Conservation (phyloP, 1,140 invertebrate species). For the Hypothenemus hampei region DNA sequence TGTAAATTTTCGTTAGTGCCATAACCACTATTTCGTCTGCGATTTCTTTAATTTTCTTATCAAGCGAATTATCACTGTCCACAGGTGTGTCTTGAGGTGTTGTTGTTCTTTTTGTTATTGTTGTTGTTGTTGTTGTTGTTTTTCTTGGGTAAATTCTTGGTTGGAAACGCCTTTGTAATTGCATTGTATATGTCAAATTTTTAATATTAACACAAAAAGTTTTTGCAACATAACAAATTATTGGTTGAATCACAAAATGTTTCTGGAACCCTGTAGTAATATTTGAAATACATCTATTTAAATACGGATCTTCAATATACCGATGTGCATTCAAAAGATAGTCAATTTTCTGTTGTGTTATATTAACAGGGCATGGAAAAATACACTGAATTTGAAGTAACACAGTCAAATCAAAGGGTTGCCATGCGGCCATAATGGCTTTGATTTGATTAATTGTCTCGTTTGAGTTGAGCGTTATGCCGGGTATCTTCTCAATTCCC, state of each 20-base stretch:
- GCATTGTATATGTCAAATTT: no score
- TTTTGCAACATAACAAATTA: conserved; percentile 93
- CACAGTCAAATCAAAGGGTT: conserved; percentile 76
- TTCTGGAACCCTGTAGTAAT: conserved; percentile 51
- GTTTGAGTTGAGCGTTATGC: conserved; percentile 69
- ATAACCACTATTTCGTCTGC: conserved; percentile 70
- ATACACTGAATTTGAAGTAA: conserved; percentile 75
- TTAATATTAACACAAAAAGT: conserved; percentile 86
- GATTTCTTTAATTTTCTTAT: conserved; percentile 12
- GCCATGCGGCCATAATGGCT: conserved; percentile 81
- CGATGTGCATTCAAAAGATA: conserved; percentile 46
- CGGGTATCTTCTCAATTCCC: conserved; percentile 67
- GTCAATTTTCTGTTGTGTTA: conserved; percentile 69
- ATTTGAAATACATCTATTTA: conserved; percentile 33
- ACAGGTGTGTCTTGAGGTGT: conserved; percentile 36
- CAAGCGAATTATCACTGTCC: conserved; percentile 29
- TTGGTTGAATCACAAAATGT: conserved; percentile 66
- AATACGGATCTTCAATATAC: conserved; percentile 33
- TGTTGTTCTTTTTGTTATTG: conserved; percentile 6
- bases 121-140: background rate
- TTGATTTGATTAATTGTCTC: conserved; percentile 76
- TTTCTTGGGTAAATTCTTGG: no score
- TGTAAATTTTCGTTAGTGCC: conserved; percentile 92
- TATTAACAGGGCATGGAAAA: conserved; percentile 73
- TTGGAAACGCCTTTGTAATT: no score